phyloP scores from a whole-genome alignment of 2,113 vertebrate species.

The Cairina moschata region DNA sequence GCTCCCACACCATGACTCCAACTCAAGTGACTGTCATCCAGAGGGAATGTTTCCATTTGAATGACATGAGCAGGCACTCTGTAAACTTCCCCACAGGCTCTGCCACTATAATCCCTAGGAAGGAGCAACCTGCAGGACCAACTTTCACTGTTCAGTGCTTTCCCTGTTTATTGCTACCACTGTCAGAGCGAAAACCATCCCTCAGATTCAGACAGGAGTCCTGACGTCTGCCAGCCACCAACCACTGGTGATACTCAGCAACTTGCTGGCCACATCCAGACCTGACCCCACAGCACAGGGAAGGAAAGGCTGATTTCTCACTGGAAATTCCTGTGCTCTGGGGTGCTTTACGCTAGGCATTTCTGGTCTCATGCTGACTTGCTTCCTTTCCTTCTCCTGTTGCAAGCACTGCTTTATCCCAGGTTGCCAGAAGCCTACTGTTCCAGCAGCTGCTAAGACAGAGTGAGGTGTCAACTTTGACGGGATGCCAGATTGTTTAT shows the following conservation, averaged over 20 bases:
- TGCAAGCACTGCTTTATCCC: slow-evolving; percentile 30
- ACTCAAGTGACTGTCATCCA: slow-evolving; percentile 52
- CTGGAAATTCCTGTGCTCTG: slow-evolving; percentile 28
- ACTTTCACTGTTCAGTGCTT: slow-evolving; percentile 54
- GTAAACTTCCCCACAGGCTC: slow-evolving; percentile 61
- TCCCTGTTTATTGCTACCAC: not conserved
- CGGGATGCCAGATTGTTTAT: slow-evolving; percentile 35
- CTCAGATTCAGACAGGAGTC: not conserved
- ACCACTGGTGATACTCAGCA: not conserved
- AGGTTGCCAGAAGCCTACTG: slow-evolving; percentile 64
- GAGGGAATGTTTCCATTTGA: slow-evolving; percentile 30
- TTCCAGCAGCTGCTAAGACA: slow-evolving; percentile 57
- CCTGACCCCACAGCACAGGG: not conserved
- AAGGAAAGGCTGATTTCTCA: not conserved
- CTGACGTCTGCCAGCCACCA: slow-evolving; percentile 1
- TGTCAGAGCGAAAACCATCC: not conserved
- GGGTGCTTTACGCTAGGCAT: not conserved
- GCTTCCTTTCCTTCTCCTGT: slow-evolving; percentile 59
- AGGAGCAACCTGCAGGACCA: slow-evolving; percentile 48
- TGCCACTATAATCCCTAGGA: slow-evolving; percentile 38
- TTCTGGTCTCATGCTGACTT: slow-evolving; percentile 22
- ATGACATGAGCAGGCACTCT: slow-evolving; percentile 43
- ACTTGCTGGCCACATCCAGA: not conserved
- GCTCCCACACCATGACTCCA: slow-evolving; percentile 55
- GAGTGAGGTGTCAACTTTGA: slow-evolving; percentile 29